Base-by-base conservation (phyloP, 2,888 invertebrate species). In the Euphydryas editha region DNA sequence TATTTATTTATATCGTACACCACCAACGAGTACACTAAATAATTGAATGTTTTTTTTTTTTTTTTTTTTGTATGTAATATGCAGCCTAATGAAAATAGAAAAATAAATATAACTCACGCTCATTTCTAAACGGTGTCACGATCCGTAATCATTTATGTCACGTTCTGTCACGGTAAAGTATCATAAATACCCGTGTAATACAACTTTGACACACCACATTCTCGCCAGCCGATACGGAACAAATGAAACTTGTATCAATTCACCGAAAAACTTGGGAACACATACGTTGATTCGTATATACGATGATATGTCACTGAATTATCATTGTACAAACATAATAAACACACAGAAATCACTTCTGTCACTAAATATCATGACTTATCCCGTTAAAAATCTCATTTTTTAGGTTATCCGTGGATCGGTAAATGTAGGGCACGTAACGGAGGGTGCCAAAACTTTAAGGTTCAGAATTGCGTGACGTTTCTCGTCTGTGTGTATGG, bases 381-480 rank as follows among this genome's bases (percentile, higher is more conserved):
- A 68, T 84, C 74, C 76, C 71, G 74, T 76, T 78, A 76, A 79
- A 81, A 84, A 86, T 81, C 84, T 84, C 76, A 72, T 81, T 82
- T 85, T 92, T 92, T 89, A 92, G 92, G 92, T 92, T 92, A 92
- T 86, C 85, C 81, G 74, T 80, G 81, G 84, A 86, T 86, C 84
- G 84, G 84, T 83, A 81, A 87, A 89, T 87, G 89, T 88, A 87
- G 88, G 89, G 80, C 87, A 85, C 83, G 81, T 83, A 84, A 83
- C 81, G 78, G 81, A 80, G 76, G 78, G 80, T 80, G 76, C 76
- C 73, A 68, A 74, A 71, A 73, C 75, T 46, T 61, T 88, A 90
- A 80, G 83, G 90, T 82, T 79, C 79, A 88, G 71, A 84, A 79
- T 92, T 75, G 86, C 82, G 58, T 72, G 73, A 77, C 79, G 42